These are phyloP conservation scores for Cryptoblepharus egeriae DNA, from an alignment of 2,797 vertebrate species.

Conservation along the genomic window DNA sequence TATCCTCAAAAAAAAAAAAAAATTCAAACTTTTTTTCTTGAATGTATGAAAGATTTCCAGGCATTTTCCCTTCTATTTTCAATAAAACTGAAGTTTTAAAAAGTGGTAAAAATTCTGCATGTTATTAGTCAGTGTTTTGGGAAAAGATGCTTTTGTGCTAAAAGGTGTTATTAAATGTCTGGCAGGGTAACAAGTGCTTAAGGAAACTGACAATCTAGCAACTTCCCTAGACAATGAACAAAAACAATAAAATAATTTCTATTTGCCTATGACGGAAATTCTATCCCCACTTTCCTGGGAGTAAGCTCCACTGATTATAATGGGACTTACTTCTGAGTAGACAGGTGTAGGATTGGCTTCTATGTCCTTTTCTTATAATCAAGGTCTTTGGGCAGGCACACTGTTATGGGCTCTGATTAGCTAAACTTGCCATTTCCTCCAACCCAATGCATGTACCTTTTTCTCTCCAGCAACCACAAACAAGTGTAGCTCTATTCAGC, in stretches of 20 bases:
- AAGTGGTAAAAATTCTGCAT: constrained; percentile 57
- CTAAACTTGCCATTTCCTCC: too few species aligned
- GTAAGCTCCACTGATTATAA: too few species aligned
- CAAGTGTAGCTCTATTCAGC: neutral
- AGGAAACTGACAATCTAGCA: constrained; percentile 46
- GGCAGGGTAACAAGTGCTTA: constrained; percentile 35
- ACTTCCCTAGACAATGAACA: constrained; percentile 19
- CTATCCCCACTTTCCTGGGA: too few species aligned
- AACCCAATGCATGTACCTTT: neutral
- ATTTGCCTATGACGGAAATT: too few species aligned
- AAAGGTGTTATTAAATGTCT: constrained; percentile 63
- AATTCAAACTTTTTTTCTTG: constrained; percentile 29
- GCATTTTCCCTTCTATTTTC: constrained; percentile 45
- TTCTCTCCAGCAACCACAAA: neutral
- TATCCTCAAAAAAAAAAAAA: constrained; percentile 37
- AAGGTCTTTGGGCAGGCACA: neutral
- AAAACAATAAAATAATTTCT: neutral
- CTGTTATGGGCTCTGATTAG: neutral
- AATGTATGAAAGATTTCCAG: constrained; percentile 56
- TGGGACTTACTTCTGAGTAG: too few species aligned
- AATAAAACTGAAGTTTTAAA: constrained; percentile 44
- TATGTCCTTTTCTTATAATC: neutral
- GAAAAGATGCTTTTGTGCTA: constrained; percentile 51
- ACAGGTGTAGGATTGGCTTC: too few species aligned
- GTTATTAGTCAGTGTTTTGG: constrained; percentile 58